A percentile compares a stretch with the other conserved stretches of the same genome.
Conservation (phyloP, 2,797 vertebrate species). For the Sciaenops ocellatus region DNA sequence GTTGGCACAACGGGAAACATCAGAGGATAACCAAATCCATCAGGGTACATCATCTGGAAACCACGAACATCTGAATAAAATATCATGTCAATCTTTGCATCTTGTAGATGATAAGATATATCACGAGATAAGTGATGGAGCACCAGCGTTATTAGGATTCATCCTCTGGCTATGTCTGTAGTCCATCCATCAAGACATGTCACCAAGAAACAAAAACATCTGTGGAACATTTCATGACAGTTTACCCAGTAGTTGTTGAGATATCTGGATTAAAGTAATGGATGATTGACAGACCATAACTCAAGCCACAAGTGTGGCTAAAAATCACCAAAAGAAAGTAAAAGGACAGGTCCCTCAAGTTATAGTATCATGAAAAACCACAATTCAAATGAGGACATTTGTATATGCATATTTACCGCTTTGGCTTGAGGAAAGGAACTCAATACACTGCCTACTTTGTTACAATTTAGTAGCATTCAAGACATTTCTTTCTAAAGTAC, state of each 20-base stretch:
- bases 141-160: background rate
- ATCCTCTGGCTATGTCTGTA: accelerated
- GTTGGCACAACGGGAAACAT: background rate
- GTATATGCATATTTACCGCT: background rate
- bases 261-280: too few relatives aligned
- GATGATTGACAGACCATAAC: too few relatives aligned
- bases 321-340: too few relatives aligned
- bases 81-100: background rate
- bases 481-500: background rate
- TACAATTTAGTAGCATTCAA: slow-evolving; percentile 11
- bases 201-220: too few relatives aligned
- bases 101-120: background rate
- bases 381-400: background rate
- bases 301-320: too few relatives aligned
- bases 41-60: background rate
- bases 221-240: too few relatives aligned
- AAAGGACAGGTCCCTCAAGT: too few relatives aligned
- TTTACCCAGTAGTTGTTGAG: too few relatives aligned
- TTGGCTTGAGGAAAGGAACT: background rate
- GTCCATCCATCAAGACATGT: background rate
- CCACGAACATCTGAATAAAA: background rate
- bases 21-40: background rate
- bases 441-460: background rate
- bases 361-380: background rate
- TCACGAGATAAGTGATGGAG: background rate